Base-by-base conservation (phyloP, 2,888 invertebrate species). In the Hirtodrosophila alboralis region DNA sequence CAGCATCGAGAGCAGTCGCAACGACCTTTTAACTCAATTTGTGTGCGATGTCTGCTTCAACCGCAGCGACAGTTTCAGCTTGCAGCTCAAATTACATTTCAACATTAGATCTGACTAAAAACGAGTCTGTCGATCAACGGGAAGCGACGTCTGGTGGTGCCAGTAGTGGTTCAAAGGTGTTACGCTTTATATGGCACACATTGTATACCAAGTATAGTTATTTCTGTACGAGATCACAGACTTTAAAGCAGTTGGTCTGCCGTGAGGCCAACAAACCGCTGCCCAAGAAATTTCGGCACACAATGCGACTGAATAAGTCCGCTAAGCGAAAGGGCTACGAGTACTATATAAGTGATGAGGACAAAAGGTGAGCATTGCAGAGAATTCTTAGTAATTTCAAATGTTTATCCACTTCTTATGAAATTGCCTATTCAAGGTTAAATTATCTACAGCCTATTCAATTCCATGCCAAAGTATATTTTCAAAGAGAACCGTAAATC, bases 261-360 rank as follows among this genome's bases (percentile, higher is more conserved):
- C 86, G 83, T 5, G 86, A 88, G 66, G 75, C 81, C 26, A 88
- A 88, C 49, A 88, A 87, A 21, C 88, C 89, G 1, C 33, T 89
- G 67, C 83, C 84, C 38, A 88, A 88, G 61, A 88, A 88, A 57
- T 75, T 89, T 41, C 83, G 88, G 0, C 79, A 83, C 45, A 77
- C 88, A 3, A 61, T 88, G 75, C 80, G 86, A 9, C 68, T 88
- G 44, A 88, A 89, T 52, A 89, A 89, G 60, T 88, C 88, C 30
- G 87, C 88, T 0, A 88, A 88, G 59, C 78, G 81, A 21, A 88
- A 88, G 65, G 88, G 88, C n/a, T 88, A 88, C 62, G 84, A 79
- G 34, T 88, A 60, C 54, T 88, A 87, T 61, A 59, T 89, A 3
- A 89, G 83, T 53, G 89, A 89, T 72, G 88, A 88, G 68, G 88